These are phyloP conservation scores for Zaprionus camerounensis DNA, from an alignment of 1,140 invertebrate species.

Conservation along the genomic window DNA sequence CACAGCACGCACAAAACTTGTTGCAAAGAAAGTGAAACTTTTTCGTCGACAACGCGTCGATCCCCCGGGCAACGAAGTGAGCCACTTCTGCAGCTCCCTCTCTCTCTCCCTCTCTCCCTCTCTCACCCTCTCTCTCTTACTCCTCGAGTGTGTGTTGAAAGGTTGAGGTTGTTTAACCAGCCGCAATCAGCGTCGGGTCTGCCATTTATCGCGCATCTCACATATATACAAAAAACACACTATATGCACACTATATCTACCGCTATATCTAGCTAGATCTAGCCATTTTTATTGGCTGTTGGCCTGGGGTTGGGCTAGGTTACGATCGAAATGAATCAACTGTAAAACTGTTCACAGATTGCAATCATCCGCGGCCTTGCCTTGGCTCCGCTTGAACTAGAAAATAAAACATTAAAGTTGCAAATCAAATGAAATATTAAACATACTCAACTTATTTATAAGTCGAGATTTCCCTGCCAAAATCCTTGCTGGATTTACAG, in stretches of 20 bases:
- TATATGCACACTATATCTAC: slow-evolving; percentile 36
- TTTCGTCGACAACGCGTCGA: slow-evolving; percentile 35
- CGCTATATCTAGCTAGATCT: slow-evolving; percentile 41
- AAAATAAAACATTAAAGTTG: neutral
- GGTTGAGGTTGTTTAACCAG: slow-evolving; percentile 77
- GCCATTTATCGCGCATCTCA: slow-evolving; percentile 44
- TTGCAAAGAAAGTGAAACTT: slow-evolving; percentile 82
- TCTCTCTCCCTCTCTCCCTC: neutral
- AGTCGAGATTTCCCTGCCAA: neutral
- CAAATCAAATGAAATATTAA: neutral
- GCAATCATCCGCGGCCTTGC: slow-evolving; percentile 62
- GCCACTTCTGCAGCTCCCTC: slow-evolving; percentile 22
- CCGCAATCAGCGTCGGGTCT: slow-evolving; percentile 9
- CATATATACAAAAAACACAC: slow-evolving; percentile 1
- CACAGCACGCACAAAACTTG: slow-evolving; percentile 69
- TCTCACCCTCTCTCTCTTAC: slow-evolving; percentile 8
- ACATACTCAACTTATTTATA: neutral
- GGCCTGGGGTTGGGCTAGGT: slow-evolving; percentile 71
- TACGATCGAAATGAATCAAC: slow-evolving; percentile 62
- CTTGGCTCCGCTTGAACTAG: slow-evolving; percentile 34
- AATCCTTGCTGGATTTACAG: neutral
- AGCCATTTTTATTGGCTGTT: slow-evolving; percentile 15
- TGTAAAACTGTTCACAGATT: slow-evolving; percentile 56
- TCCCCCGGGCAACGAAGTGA: slow-evolving; percentile 43
- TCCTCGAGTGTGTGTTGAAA: slow-evolving; percentile 45